Evolutionary conservation across 2,113 vertebrate genomes (phyloP).

Genomic region (Myrmophylax atrothorax): DNA sequence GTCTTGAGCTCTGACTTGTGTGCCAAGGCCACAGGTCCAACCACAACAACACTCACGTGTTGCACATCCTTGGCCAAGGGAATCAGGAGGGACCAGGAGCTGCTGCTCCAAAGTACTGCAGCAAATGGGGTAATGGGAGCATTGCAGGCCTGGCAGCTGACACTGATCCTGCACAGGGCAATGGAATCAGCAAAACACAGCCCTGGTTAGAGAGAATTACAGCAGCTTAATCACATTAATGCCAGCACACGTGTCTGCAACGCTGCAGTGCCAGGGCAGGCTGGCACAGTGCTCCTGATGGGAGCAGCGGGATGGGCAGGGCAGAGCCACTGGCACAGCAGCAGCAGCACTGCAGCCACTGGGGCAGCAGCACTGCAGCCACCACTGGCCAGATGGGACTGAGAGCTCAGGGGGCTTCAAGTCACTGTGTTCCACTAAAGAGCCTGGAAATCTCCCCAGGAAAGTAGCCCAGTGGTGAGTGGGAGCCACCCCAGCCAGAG

Average conservation of each 20-base stretch:
- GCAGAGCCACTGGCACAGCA: too few species aligned
- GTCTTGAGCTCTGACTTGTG: neutral
- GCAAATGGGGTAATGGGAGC: neutral
- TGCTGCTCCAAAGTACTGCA: neutral
- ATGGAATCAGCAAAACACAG: neutral
- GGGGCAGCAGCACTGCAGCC: too few species aligned
- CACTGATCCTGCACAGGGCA: neutral
- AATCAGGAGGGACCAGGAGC: neutral
- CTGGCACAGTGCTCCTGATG: neutral
- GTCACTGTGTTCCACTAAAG: rapidly evolving
- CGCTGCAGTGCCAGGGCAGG: neutral
- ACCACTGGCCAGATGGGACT: neutral
- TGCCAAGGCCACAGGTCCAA: neutral
- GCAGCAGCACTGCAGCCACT: too few species aligned
- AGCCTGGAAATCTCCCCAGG: neutral
- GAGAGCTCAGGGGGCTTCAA: too few species aligned
- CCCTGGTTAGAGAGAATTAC: neutral
- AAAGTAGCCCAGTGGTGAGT: too few species aligned
- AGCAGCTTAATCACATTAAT: neutral
- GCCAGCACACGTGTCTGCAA: neutral
- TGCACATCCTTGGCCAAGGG: neutral
- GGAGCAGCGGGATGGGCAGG: neutral
- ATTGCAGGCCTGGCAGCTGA: neutral
- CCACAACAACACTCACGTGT: rapidly evolving
- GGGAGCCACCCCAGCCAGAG: neutral